Conservation (phyloP, 92 coral and sea anemone genomes). For the Nematostella vectensis region DNA sequence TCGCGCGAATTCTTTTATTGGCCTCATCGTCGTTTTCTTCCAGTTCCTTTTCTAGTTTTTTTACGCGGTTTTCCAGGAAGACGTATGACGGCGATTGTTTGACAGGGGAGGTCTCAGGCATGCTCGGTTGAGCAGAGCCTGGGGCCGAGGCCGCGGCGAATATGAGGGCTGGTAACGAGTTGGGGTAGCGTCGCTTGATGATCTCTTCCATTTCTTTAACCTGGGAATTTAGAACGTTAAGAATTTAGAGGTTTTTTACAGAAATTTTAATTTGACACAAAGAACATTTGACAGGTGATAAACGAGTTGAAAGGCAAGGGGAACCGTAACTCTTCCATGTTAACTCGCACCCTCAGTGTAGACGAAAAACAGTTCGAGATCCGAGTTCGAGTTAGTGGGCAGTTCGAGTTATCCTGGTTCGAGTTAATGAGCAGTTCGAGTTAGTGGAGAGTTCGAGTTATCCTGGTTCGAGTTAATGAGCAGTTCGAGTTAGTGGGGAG, state of each 20-base stretch:
- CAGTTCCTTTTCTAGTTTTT: constrained; percentile 73
- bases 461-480: too few relatives aligned
- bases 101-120: constrained; percentile 72
- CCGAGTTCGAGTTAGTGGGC: too few relatives aligned
- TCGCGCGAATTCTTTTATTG: constrained; percentile 64
- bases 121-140: constrained; percentile 74
- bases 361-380: too few relatives aligned
- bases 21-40: constrained; percentile 90
- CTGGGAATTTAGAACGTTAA: constrained; percentile 18
- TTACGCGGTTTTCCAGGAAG: constrained; percentile 75
- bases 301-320: too few relatives aligned
- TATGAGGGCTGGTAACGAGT: constrained; percentile 94
- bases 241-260: background rate
- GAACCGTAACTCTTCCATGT: too few relatives aligned
- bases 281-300: too few relatives aligned
- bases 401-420: too few relatives aligned
- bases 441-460: too few relatives aligned
- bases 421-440: too few relatives aligned
- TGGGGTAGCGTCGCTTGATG: constrained; percentile 91
- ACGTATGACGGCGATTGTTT: constrained; percentile 83
- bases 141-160: constrained; percentile 99
- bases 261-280: too few relatives aligned
- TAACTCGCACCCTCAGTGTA: too few relatives aligned
- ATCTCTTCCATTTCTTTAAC: constrained; percentile 99
- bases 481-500: too few relatives aligned